These are phyloP conservation scores for Drosophila fungiperda DNA, from an alignment of 2,888 invertebrate species.

Conservation along the genomic window DNA sequence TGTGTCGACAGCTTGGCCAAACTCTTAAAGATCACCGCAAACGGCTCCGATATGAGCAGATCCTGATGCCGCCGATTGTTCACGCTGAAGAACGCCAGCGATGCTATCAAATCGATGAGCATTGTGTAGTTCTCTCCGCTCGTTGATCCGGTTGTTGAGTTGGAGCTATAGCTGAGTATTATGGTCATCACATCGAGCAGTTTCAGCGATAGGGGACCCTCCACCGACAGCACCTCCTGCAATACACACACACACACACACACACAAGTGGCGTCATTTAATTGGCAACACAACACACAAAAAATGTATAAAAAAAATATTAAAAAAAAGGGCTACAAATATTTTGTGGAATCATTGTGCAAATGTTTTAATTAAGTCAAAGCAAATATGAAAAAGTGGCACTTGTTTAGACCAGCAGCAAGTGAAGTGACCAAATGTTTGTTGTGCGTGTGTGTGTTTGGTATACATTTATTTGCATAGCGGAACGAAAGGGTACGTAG, in stretches of 20 bases:
- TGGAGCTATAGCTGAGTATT: slow-evolving; percentile 82
- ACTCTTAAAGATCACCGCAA: slow-evolving; percentile 84
- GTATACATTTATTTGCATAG: slow-evolving; percentile 69
- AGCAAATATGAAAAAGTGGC: slow-evolving; percentile 76
- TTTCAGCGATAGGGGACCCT: slow-evolving; percentile 80
- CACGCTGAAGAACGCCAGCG: slow-evolving; percentile 84
- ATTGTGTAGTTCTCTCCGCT: slow-evolving; percentile 84
- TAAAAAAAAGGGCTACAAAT: slow-evolving; percentile 28
- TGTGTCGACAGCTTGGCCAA: slow-evolving; percentile 84
- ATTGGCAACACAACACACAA: slow-evolving; percentile 61
- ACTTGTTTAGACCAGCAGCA: slow-evolving; percentile 63
- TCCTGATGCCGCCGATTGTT: slow-evolving; percentile 85
- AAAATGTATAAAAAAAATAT: slow-evolving; percentile 7
- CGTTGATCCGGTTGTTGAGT: slow-evolving; percentile 72
- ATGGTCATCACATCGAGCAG: slow-evolving; percentile 84
- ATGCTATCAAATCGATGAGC: slow-evolving; percentile 85
- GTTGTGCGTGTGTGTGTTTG: slow-evolving; percentile 49
- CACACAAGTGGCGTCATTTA: slow-evolving; percentile 42
- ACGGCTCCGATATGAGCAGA: slow-evolving; percentile 84
- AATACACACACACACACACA: slow-evolving; percentile 17
- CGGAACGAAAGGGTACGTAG: slow-evolving; percentile 55
- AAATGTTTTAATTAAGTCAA: slow-evolving; percentile 82
- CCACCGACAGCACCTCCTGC: slow-evolving; percentile 84
- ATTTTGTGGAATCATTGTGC: slow-evolving; percentile 64
- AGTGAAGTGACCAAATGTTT: slow-evolving; percentile 64